phyloP scores from a whole-genome alignment of 92 coral and sea anemone species.

The Metridium senile region DNA sequence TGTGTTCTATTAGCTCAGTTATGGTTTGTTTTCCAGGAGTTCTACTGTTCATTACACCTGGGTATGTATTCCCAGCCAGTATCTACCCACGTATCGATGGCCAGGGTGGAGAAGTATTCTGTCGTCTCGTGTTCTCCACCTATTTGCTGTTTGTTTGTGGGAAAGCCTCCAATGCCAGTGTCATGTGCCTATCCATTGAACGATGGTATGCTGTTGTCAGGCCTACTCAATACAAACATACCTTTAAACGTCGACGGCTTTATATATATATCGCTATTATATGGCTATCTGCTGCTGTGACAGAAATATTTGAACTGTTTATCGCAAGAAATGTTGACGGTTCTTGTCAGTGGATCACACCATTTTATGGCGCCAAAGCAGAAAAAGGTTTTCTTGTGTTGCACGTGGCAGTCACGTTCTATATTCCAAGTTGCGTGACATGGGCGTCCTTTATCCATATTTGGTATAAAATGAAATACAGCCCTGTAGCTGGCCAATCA shows the following conservation, averaged over 20 bases:
- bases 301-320: slow-evolving; percentile 55
- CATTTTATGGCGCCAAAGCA: slow-evolving; percentile 40
- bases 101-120: slow-evolving; percentile 52
- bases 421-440: slow-evolving; percentile 68
- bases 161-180: slow-evolving; percentile 65
- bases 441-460: slow-evolving; percentile 72
- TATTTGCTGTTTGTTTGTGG: slow-evolving; percentile 73
- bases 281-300: slow-evolving; percentile 50
- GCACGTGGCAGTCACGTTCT: slow-evolving; percentile 65
- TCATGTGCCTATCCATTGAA: slow-evolving; percentile 79
- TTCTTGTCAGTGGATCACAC: slow-evolving; percentile 38
- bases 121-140: slow-evolving; percentile 66
- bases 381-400: slow-evolving; percentile 41
- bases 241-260: slow-evolving; percentile 47
- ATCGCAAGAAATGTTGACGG: slow-evolving; percentile 42
- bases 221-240: slow-evolving; percentile 64
- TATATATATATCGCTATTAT: slow-evolving; percentile 49
- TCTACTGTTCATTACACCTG: slow-evolving; percentile 56
- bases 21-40: slow-evolving; percentile 35
- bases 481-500: slow-evolving; percentile 28
- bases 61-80: slow-evolving; percentile 36
- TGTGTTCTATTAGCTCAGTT: no score
- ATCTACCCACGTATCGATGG: slow-evolving; percentile 41
- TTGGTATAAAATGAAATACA: slow-evolving; percentile 48
- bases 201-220: slow-evolving; percentile 83